Conservation (phyloP, 53 echinoderm and acorn worm genomes). For the Astropecten irregularis region DNA sequence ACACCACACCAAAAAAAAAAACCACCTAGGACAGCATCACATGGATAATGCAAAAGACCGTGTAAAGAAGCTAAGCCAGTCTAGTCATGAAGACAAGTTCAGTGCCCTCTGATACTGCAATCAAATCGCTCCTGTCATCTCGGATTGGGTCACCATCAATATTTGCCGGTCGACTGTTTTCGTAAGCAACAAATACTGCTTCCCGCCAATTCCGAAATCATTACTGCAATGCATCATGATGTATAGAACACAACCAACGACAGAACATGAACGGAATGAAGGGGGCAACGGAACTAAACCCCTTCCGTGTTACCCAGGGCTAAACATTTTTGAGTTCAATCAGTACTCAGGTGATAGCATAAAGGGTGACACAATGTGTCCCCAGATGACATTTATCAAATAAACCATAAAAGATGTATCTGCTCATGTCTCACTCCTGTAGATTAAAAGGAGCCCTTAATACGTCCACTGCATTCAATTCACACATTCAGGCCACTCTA, state of each 20-base stretch:
- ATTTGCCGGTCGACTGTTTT: conserved; percentile 39
- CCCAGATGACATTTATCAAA: conserved; percentile 38
- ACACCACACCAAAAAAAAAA: neutral
- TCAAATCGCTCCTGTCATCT: conserved; percentile 12
- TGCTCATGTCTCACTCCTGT: conserved; percentile 16
- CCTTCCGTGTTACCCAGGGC: no score
- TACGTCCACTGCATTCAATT: conserved; percentile 44
- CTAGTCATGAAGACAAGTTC: conserved; percentile 17
- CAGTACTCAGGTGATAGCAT: neutral
- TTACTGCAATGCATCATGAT: no score
- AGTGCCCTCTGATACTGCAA: conserved; percentile 35
- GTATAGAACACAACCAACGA: no score
- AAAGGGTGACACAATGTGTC: conserved; percentile 23
- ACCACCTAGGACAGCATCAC: neutral
- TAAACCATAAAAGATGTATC: conserved; percentile 40
- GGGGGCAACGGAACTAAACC: no score
- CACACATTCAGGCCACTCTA: conserved; percentile 46
- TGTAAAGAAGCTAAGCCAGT: conserved; percentile 7
- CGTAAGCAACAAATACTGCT: conserved; percentile 44
- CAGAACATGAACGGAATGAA: no score
- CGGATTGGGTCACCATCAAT: conserved; percentile 31
- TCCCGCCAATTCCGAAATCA: no score
- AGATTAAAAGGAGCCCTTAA: conserved; percentile 48
- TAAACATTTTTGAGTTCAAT: conserved; percentile 7
- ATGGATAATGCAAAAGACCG: conserved; percentile 10